Base-by-base conservation (phyloP, 2,113 vertebrate genomes). In the Petrocephalus microphthalmus region DNA sequence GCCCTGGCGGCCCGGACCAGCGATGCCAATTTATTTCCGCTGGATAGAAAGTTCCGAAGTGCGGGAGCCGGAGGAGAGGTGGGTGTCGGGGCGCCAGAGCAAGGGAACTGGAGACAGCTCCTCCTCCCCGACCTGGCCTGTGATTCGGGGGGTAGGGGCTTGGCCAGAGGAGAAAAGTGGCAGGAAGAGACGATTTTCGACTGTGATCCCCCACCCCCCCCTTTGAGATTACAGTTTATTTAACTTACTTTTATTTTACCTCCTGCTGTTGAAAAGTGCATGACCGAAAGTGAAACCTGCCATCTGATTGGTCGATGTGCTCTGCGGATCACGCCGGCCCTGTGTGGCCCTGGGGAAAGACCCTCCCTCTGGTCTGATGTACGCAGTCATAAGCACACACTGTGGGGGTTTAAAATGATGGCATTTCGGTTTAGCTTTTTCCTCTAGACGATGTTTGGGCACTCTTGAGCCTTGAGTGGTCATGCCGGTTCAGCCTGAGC, bases 181-280 rank as follows among this genome's bases (percentile, higher is more conserved):
- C 67, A 74, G 67, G 33, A 37, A 8, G 4, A 37, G 67, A 3
- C 15, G 1, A 37, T 29, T 74, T 37, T 42, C 15, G 15, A 87
- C 88, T 90, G 91, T 90, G 91, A 89, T 84, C 89, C 37, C 29
- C 29, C 25, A 3, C 33, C 33, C 13, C 11, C 2, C 67, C 15
- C 25, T 11, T 20, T 64, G 20, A 25, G 60, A 17, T 90, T 92
- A 90, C 90, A 57, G 88, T 92, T 91, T 78, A 11, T 11, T 78
- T 78, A 20, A 20, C 13, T 78, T 78, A 20, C 71, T 29, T 42
- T 8, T 78, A 42, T 37, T 19, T 17, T 17, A 78, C 13, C 29
- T 78, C 25, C 29, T 37, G 71, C 29, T 60, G 22, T 60, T n/a
- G 7, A n/a, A 60, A 60, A 60, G 56, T n/a, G 56, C 22, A 2